Conservation (phyloP, 2,113 vertebrate species). For the Python bivittatus region DNA sequence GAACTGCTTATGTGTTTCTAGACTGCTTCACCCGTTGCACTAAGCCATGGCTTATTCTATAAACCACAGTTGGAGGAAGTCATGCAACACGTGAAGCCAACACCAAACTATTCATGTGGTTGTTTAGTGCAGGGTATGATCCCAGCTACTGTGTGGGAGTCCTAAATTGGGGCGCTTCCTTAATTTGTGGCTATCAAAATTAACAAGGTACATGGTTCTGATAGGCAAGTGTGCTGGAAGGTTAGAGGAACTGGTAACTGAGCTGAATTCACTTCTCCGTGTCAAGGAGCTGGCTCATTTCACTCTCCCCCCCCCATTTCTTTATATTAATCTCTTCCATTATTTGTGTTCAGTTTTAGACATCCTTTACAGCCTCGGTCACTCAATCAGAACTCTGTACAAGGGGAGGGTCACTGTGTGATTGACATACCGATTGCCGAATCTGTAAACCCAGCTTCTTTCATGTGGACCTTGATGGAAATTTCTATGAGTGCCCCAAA, state of each 20-base stretch:
- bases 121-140: neutral
- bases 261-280: neutral
- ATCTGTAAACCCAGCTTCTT: neutral
- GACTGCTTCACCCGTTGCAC: neutral
- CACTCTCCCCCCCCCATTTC: neutral
- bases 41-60: neutral
- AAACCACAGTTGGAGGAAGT: neutral
- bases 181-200: neutral
- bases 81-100: neutral
- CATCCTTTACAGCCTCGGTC: neutral
- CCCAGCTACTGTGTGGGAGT: neutral
- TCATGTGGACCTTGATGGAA: neutral
- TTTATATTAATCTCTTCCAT: neutral
- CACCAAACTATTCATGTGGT: neutral
- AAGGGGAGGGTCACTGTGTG: neutral
- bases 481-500: neutral
- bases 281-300: neutral
- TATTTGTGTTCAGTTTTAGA: neutral
- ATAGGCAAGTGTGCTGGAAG: neutral
- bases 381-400: neutral
- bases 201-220: neutral
- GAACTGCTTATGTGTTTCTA: neutral
- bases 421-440: neutral
- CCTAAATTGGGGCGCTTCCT: neutral
- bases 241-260: neutral